A percentile compares a stretch with the other conserved stretches of the same genome.
Evolutionary conservation across 1,140 invertebrate species (phyloP).

Genomic region (Drosophila lowei): DNA sequence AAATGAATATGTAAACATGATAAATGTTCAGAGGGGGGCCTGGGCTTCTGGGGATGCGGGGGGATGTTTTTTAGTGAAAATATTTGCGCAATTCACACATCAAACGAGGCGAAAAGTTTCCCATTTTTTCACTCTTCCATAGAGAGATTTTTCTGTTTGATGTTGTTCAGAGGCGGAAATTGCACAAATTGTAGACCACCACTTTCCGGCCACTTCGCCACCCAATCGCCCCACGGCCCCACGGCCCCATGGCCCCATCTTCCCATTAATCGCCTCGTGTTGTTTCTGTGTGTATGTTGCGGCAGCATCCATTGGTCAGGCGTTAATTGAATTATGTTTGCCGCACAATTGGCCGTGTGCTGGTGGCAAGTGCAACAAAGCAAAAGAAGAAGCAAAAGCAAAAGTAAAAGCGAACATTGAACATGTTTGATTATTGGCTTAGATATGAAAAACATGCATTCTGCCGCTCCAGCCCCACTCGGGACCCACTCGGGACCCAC

Average conservation of each 20-base stretch:
- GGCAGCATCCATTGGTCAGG: slow-evolving; percentile 56
- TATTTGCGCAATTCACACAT: slow-evolving; percentile 66
- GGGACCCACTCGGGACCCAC: too few relatives aligned
- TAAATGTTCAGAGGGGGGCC: slow-evolving; percentile 11
- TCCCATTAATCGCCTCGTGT: too few relatives aligned
- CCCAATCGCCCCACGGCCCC: too few relatives aligned
- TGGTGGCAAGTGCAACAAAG: slow-evolving; percentile 23
- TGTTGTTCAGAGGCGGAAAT: slow-evolving; percentile 72
- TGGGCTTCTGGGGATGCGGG: slow-evolving; percentile 3
- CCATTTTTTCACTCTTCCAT: slow-evolving; percentile 9
- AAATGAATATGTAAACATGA: slow-evolving; percentile 13
- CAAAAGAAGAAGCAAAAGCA: slow-evolving; percentile 21
- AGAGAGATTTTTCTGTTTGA: slow-evolving; percentile 67
- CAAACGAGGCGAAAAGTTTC: slow-evolving; percentile 53
- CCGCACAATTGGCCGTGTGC: slow-evolving; percentile 62
- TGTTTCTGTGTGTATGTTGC: slow-evolving; percentile 17
- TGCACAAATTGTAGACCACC: slow-evolving; percentile 75
- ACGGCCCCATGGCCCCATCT: too few relatives aligned
- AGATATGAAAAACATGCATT: neutral
- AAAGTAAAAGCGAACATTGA: neutral
- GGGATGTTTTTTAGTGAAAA: slow-evolving; percentile 55
- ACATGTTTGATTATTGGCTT: slow-evolving; percentile 16
- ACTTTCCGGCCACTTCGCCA: slow-evolving; percentile 70
- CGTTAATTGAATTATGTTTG: slow-evolving; percentile 81
- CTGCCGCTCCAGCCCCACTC: too few relatives aligned